These are phyloP conservation scores for Pteropus alecto DNA, from an alignment of 2,113 vertebrate genomes.

Conservation along the genomic window DNA sequence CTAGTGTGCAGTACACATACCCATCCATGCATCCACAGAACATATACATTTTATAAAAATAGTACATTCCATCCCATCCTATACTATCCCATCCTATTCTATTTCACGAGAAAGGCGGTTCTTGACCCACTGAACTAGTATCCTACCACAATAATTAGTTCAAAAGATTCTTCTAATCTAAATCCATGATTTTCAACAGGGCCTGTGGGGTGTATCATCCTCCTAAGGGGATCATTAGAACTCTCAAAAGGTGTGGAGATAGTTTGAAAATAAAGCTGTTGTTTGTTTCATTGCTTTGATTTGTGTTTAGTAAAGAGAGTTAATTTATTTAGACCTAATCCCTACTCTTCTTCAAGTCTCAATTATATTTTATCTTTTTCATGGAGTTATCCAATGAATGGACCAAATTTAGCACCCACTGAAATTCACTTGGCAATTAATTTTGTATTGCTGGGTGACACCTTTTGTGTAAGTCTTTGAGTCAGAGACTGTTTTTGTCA, in stretches of 20 bases:
- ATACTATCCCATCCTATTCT: not conserved
- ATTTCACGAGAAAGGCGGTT: not conserved
- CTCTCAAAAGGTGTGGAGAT: not conserved
- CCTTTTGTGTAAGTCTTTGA: not conserved
- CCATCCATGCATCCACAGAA: not conserved
- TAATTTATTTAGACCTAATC: not conserved
- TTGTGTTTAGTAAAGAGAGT: constrained; percentile 2
- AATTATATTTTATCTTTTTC: not conserved
- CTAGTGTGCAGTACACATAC: not conserved
- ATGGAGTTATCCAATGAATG: not conserved
- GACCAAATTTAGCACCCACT: not conserved
- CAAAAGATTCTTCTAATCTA: not conserved
- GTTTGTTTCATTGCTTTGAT: not conserved
- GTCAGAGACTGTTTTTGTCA: not conserved
- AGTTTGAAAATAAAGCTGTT: not conserved
- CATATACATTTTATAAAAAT: not conserved
- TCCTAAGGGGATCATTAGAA: not conserved
- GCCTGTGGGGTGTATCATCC: not conserved
- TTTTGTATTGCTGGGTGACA: not conserved
- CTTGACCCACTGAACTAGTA: not conserved
- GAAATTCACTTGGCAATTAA: not conserved
- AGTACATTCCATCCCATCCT: not conserved
- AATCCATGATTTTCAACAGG: not conserved
- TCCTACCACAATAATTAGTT: not conserved
- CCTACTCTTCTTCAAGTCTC: not conserved